These are phyloP conservation scores for Biston betularia DNA, from an alignment of 2,888 invertebrate genomes.

Conservation along the genomic window DNA sequence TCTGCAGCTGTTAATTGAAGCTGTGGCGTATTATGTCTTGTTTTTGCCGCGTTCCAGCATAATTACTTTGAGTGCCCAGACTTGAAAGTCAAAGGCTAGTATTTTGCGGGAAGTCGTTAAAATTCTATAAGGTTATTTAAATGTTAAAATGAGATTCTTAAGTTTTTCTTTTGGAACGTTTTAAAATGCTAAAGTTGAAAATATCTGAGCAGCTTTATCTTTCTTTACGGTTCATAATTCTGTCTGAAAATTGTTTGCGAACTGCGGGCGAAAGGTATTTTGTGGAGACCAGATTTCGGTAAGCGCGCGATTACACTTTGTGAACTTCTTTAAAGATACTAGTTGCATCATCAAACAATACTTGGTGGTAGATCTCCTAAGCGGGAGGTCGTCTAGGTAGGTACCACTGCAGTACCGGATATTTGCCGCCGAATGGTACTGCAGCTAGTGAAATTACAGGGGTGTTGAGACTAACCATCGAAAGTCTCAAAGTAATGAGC, in stretches of 20 bases:
- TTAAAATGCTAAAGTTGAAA: conserved; percentile 48
- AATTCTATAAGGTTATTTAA: conserved; percentile 63
- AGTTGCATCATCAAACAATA: too few relatives aligned
- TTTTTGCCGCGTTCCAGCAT: conserved; percentile 62
- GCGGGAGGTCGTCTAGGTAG: too few relatives aligned
- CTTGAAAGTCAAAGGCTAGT: conserved; percentile 58
- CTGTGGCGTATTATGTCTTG: conserved; percentile 60
- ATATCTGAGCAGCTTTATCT: conserved; percentile 50
- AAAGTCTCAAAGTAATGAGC: too few relatives aligned
- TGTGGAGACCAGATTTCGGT: conserved; percentile 31
- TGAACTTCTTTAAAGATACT: not conserved
- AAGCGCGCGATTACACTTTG: too few relatives aligned
- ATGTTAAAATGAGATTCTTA: conserved; percentile 54
- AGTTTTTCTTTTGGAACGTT: conserved; percentile 55
- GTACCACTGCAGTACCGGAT: too few relatives aligned
- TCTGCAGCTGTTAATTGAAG: conserved; percentile 66
- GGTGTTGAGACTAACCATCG: too few relatives aligned
- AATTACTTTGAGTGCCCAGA: conserved; percentile 64
- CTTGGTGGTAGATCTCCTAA: too few relatives aligned
- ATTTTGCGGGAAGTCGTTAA: conserved; percentile 64
- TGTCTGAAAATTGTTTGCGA: conserved; percentile 27
- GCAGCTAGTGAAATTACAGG: too few relatives aligned
- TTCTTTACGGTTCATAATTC: conserved; percentile 38
- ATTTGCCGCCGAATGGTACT: too few relatives aligned
- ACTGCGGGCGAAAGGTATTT: conserved; percentile 26